Evolutionary conservation across 2,888 invertebrate genomes (phyloP), one percentile per base, ranked within the genome.

Genomic region (Branchellion lobata): DNA sequence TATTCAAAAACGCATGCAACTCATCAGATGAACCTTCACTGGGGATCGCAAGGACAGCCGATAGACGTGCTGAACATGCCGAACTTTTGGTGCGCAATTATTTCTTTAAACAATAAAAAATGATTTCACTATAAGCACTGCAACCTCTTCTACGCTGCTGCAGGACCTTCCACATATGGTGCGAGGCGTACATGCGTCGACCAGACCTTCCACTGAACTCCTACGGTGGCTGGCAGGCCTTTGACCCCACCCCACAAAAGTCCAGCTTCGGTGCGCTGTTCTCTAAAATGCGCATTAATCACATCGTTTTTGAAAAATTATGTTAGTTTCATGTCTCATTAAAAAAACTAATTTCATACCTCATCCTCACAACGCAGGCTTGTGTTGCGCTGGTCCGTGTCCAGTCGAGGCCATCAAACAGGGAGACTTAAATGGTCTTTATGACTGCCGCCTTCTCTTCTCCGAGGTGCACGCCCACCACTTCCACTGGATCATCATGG

Each of bases 391-490:
- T 84, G 96, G 96, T 0, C 96, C 96, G 0, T 92, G 94, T 0
- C 93, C 95, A 0, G 91, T 96, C 0, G 88, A 89, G 18, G 94
- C 95, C 0, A 92, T 96, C 0, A 92, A 93, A 82, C 90, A 91
- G 33, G 96, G 94, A 0, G 78, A 81, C 40, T 91, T 96, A 2
- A 90, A 92, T 78, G 90, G 92, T 74, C 92, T 93, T 0, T 95
- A 93, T 85, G 96, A 96, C 86, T 91, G 91, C 78, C 91, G 91
- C 27, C 96, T 96, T 85, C 90, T 96, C 0, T 96, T 92, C 86
- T 93, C 96, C 1, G 95, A 96, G 89, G 95, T 96, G 1, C 96
- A 96, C 86, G 96, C 96, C 14, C 96, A 96, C 86, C 93, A 93
- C 88, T 91, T 95, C 8, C 92, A 92, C 85, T 96, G 96, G 95